These are phyloP conservation scores for Elmis aenea DNA, from an alignment of 2,888 invertebrate genomes.

Conservation along the genomic window DNA sequence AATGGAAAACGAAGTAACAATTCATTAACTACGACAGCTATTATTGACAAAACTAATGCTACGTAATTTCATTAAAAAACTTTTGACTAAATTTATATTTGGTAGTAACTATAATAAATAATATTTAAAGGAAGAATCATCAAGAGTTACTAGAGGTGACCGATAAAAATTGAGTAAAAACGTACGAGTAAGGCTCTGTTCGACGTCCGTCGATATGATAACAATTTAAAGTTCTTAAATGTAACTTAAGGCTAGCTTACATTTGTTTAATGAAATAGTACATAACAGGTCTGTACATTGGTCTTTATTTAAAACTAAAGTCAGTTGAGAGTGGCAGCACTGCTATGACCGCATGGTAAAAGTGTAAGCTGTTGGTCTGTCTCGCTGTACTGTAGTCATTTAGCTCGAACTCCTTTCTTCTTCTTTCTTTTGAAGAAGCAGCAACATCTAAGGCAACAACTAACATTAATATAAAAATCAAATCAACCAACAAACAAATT, in stretches of 20 bases:
- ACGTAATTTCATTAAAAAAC: no score
- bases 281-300: slow-evolving; percentile 41
- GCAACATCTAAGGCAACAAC: slow-evolving; percentile 83
- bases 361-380: slow-evolving; percentile 47
- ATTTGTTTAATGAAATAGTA: slow-evolving; percentile 42
- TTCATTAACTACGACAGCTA: no score
- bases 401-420: slow-evolving; percentile 69
- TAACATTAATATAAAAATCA: no score
- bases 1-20: no score
- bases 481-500: no score
- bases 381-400: slow-evolving; percentile 49
- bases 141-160: slow-evolving; percentile 7
- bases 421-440: slow-evolving; percentile 99
- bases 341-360: slow-evolving; percentile 46
- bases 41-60: no score
- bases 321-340: slow-evolving; percentile 41
- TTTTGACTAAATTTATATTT: slow-evolving; percentile 37
- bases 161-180: slow-evolving; percentile 32
- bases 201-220: slow-evolving; percentile 43
- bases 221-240: slow-evolving; percentile 42
- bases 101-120: slow-evolving; percentile 34
- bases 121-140: neutral
- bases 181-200: slow-evolving; percentile 41
- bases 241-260: slow-evolving; percentile 45
- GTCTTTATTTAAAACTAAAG: slow-evolving; percentile 37